Evolutionary conservation across 2,888 invertebrate species (phyloP), one percentile per base, ranked within the genome.

Genomic region (Cryptus armator): DNA sequence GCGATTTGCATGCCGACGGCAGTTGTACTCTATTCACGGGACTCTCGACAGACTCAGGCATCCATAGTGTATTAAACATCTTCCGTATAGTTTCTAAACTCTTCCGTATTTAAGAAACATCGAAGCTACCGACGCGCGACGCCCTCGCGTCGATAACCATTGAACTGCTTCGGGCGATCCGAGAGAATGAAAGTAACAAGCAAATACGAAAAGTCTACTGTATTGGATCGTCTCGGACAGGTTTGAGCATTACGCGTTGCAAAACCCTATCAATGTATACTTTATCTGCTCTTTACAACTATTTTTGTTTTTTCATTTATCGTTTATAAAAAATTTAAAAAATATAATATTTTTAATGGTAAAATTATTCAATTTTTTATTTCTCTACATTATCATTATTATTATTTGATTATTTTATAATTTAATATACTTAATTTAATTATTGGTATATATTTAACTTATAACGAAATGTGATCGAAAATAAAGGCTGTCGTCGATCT

Each of bases 1-100:
- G 77, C 82, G 70, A 86, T 86, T 86, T 87, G 83, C 86, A 86
- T 85, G 72, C 72, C 53, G 29, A 14, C 16, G 43, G 70, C 72
- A 44, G 64, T 7, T 44, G 64, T 48, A 67, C 72, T 68, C 59
- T 59, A 62, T 78, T 78, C 78, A 51, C 62, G 62, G 37, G 74
- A 51, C 29, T 62, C 43, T 29, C 19, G 43, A 44, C 56, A 64
- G 12, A 19, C 19, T 43, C 56, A 71, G 59, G 72, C 80, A 76
- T 76, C 56, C 80, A 37, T 56, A 72, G 80, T 81, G 24, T 59
- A 76, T 80, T 53, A 56, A 77, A 82, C 66, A 56, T 71, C 72
- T 72, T 79, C 74, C 78, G 68, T 68, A 75, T 32, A 67, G 67
- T 46, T 66, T 62, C 37, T 37, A 37, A 62, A 48, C 59, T 59